Conservation (phyloP, 2,797 vertebrate genomes). For the Natrix natrix region DNA sequence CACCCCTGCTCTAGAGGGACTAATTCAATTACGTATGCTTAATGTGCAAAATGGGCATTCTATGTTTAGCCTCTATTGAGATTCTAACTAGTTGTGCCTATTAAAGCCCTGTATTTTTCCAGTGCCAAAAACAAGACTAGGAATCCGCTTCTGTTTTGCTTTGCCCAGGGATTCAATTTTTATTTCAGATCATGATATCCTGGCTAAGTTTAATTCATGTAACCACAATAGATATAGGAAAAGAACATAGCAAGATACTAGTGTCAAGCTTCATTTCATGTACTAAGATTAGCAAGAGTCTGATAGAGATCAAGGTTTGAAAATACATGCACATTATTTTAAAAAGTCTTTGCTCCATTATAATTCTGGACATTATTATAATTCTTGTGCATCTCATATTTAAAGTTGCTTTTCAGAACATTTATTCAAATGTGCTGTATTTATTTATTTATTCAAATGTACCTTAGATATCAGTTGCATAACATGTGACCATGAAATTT, state of each 20-base stretch:
- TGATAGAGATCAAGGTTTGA: neutral
- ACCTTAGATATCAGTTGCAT: neutral
- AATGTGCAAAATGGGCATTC: conserved; percentile 13
- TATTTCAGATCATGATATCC: conserved; percentile 22
- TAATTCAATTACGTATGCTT: conserved; percentile 7
- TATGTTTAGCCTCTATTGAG: neutral
- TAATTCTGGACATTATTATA: neutral
- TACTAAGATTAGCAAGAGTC: neutral
- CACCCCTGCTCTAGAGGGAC: neutral
- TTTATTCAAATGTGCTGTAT: neutral
- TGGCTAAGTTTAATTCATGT: conserved; percentile 7
- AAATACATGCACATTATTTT: neutral
- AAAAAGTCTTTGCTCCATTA: neutral
- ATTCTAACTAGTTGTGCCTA: conserved; percentile 20
- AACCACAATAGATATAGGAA: neutral
- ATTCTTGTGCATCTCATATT: neutral
- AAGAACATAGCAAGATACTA: neutral
- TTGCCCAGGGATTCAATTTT: neutral
- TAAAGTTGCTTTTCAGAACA: neutral
- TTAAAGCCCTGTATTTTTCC: neutral
- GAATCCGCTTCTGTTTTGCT: neutral
- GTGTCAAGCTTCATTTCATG: neutral
- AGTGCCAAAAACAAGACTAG: conserved; percentile 25
- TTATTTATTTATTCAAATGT: neutral
- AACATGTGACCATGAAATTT: neutral